Evolutionary conservation across 2,113 vertebrate genomes (phyloP), one percentile per base, ranked within the genome.

Genomic region (Saccopteryx leptura): DNA sequence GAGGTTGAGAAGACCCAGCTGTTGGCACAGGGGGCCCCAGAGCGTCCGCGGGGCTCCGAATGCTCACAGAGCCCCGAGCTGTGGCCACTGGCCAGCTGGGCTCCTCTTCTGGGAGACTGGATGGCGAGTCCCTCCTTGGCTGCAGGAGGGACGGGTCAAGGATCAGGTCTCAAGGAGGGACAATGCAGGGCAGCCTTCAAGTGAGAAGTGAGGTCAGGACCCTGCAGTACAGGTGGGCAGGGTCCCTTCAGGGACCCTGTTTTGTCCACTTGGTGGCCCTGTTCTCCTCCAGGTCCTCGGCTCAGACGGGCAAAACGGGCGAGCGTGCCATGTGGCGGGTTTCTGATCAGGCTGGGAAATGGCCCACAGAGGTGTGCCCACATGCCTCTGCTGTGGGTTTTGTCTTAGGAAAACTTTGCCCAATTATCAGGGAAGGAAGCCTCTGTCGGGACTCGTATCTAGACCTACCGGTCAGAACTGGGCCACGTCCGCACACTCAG

Each of bases 121-220:
- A 12, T 5, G 50, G 5, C 0, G 0, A 15, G 10, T 28, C 7
- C 18, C 15, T 9, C 14, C 50, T 46, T 52, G 31, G 31, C 31
- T 23, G 48, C 15, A 76, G 56, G 69, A 33, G 48, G 17, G 66
- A 71, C 6, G 5, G 33, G 9, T 56, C 31, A 10, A 15, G 26
- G 21, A 68, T 18, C 12, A 33, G 60, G 1, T 7, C 5, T 14
- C 0, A 39, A 17, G 31, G 33, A 61, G 54, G 14, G 69, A 78
- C 33, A 39, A 21, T 19, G 52, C 4, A 33, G 52, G 13, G 52
- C 8, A 33, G 11, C 72, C n/a, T 89, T 48, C 13, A 23, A 17
- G 58, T 50, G 18, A 28, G 39, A 71, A 21, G 54, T 4, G 74
- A 76, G 28, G 2, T 74, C 52, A 63, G n/a, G 52, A 60, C 18